Evolutionary conservation across 2,797 vertebrate genomes (phyloP), one percentile per base, ranked within the genome.

Genomic region (Mycteria americana): DNA sequence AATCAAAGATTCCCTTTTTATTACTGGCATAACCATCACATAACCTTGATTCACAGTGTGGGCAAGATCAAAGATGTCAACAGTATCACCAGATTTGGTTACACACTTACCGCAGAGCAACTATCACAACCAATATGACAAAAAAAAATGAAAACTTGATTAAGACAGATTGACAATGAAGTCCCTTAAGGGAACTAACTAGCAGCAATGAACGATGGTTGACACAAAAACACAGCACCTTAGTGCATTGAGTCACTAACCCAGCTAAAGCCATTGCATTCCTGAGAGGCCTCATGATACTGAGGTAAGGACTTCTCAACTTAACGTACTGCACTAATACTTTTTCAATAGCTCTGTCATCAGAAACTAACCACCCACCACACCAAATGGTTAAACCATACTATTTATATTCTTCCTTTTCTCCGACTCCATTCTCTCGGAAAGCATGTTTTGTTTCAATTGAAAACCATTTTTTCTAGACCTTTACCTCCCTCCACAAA

Each of bases 1-100:
- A 68, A 85, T 86, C 92, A 93, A 72, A 75, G 59, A 79, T 92
- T 86, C 78, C 93, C 63, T 80, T 95, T 73, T 88, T 78, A 97
- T 95, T 76, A 37, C 79, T 85, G 92, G 50, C 79, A 94, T 77
- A 95, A 97, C 83, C 95, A 97, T 89, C 95, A 33, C 15, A 90
- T 95, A 96, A 96, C 92, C 96, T 96, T 97, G 96, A 97, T 95
- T 96, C 93, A 97, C 22, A 11, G 73, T 59, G 91, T 89, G 82
- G 81, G 83, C 59, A 93, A 91, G 94, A 97, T 95, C 88, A 95
- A 85, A 87, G 77, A 93, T 95, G 93, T 91, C 95, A 97, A 96
- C 91, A 94, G 93, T 85, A 94, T 91, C 89, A 95, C 70, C 83
- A 92, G 92, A 93, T 97, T 89, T 56, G 9, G 89, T 87, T 93